Percentiles rank a stretch among this genome's conserved stretches.
Evolutionary conservation across 2,113 vertebrate species (phyloP).

Genomic region (Pelodiscus sinensis): DNA sequence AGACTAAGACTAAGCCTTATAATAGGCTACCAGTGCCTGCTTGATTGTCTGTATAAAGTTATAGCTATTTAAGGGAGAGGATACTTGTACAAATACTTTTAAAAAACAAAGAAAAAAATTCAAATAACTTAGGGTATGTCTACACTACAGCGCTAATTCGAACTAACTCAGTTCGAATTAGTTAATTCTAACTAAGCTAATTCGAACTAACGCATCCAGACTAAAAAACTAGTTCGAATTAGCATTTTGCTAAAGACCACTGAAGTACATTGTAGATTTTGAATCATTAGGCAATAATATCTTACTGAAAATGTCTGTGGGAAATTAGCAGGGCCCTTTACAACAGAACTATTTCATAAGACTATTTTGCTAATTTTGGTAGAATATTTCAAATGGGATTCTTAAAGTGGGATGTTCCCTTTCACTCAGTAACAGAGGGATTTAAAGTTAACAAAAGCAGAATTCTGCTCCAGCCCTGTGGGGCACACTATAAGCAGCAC

Average conservation of each 20-base stretch:
- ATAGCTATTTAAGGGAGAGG: neutral
- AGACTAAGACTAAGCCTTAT: neutral
- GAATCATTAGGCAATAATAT: neutral
- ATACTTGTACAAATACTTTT: neutral
- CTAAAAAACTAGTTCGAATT: too few species aligned
- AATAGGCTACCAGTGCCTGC: neutral
- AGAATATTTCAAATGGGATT: neutral
- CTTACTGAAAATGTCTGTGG: neutral
- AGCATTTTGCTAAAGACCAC: too few species aligned
- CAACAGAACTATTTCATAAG: neutral
- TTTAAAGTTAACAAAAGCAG: neutral
- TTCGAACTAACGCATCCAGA: too few species aligned
- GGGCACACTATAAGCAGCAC: too few species aligned
- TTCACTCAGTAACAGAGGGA: neutral
- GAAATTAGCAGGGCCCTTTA: neutral
- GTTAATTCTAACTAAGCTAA: too few species aligned
- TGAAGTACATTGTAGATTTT: neutral
- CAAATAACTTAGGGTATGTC: too few species aligned
- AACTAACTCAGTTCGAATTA: too few species aligned
- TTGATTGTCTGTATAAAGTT: constrained; percentile 12
- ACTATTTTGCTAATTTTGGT: neutral
- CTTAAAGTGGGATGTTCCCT: neutral
- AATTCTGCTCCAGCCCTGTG: neutral
- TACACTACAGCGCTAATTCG: too few species aligned
- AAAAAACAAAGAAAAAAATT: neutral